Evolutionary conservation across 1,140 invertebrate species (phyloP).

Genomic region (Hycleus phaleratus): DNA sequence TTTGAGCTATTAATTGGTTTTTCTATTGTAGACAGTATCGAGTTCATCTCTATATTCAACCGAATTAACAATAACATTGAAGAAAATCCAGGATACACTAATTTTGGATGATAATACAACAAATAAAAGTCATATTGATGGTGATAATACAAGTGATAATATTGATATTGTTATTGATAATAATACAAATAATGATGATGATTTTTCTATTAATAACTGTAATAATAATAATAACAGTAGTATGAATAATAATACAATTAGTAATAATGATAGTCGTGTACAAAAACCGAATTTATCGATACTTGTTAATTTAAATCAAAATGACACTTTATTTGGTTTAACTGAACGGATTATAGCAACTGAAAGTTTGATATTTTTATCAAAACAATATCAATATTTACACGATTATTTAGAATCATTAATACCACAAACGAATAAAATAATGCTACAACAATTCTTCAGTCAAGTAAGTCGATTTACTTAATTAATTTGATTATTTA

Average conservation of each 20-base stretch:
- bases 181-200: not conserved
- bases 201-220: not conserved
- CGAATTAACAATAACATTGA: conserved; percentile 65
- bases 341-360: conserved; percentile 82
- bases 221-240: too few species aligned
- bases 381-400: conserved; percentile 76
- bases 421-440: conserved; percentile 52
- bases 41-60: conserved; percentile 53
- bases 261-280: not conserved
- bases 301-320: conserved; percentile 61
- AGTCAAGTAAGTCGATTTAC: conserved; percentile 41
- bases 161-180: too few species aligned
- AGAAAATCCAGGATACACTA: conserved; percentile 62
- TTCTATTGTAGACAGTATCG: conserved; percentile 39
- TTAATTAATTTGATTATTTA: not conserved
- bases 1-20: not conserved
- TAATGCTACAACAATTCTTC: conserved; percentile 69
- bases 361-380: conserved; percentile 85
- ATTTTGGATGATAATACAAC: conserved; percentile 28
- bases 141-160: too few species aligned
- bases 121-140: too few species aligned
- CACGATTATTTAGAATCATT: conserved; percentile 74
- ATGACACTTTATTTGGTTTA: conserved; percentile 71
- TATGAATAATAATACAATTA: too few species aligned
- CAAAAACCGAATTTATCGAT: conserved; percentile 55